Conservation (phyloP, 2,797 vertebrate species). For the Spheniscus humboldti region DNA sequence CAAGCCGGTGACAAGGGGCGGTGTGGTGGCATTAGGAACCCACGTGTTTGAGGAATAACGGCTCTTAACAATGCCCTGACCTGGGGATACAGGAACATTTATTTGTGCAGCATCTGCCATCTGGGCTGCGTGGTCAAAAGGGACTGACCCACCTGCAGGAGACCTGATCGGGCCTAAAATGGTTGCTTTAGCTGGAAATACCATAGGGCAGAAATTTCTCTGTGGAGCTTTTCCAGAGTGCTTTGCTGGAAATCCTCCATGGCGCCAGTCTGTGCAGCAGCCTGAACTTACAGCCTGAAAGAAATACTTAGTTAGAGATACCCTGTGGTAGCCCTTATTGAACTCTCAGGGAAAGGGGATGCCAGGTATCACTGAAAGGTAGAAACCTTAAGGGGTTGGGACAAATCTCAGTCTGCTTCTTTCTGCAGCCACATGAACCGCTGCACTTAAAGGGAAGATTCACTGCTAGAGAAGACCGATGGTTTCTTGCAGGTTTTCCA, state of each 20-base stretch:
- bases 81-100: background rate
- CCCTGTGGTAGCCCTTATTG: background rate
- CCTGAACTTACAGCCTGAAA: background rate
- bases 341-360: background rate
- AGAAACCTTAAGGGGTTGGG: background rate
- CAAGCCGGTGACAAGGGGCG: background rate
- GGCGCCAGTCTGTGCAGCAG: background rate
- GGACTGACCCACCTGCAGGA: background rate
- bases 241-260: background rate
- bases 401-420: background rate
- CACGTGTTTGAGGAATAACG: accelerated
- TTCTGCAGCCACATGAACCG: accelerated
- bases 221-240: background rate
- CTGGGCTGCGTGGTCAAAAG: accelerated
- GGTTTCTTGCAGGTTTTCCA: background rate
- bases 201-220: background rate
- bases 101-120: background rate
- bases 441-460: background rate
- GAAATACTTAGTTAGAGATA: background rate
- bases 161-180: accelerated
- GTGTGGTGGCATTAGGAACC: background rate
- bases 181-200: background rate
- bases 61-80: background rate
- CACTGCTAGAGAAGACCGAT: background rate
- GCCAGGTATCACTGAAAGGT: background rate